Base-by-base conservation (phyloP, 37 sponge, comb jelly and placozoan genomes). In the Haliclona indistincta region DNA sequence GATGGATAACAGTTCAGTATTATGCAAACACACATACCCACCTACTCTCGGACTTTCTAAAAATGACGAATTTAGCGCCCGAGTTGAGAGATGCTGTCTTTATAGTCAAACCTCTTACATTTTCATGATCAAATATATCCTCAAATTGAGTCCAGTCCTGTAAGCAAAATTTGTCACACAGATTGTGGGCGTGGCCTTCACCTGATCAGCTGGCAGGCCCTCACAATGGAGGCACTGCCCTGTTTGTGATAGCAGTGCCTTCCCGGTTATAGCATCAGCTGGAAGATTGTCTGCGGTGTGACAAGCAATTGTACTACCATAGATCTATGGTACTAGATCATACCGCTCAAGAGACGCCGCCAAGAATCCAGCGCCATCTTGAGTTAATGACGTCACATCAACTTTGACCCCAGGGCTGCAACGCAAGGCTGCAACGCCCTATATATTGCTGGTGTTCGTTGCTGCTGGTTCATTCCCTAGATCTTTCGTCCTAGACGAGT, bases 11-110 rank as follows among this genome's bases (percentile, higher is more conserved):
- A 30, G 66, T 29, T 35, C 28, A 33, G 28, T 3, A 30, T 22
- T 8, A 36, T 64, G 36, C 55, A 51, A 35, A 35, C 29, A 34
- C 2, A 73, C 65, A 19, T 20, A 61, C 47, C 37, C 4, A 81
- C 81, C 81, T 81, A 32, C 71, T 71, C 20, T 73, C 72, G 34
- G 65, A 10, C 47, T 81, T 81, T 25, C 63, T 56, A 61, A 81
- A 71, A 1, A 81, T 73, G 22, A 64, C 34, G 51, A 81, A 81
- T 20, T 56, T 19, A 5, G 63, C 39, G 22, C 43, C 42, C 61
- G 26, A 61, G 30, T 63, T 62, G 33, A 65, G 28, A 26, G 7
- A n/a, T 11, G 28, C 8, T 22, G 26, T 61, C 11, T 49, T 19
- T 19, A 19, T 58, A 58, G 6, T 5, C 22, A 19, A 26, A 20